phyloP scores from a whole-genome alignment of 1,140 invertebrate genomes.

The Macrobrachium nipponense region DNA sequence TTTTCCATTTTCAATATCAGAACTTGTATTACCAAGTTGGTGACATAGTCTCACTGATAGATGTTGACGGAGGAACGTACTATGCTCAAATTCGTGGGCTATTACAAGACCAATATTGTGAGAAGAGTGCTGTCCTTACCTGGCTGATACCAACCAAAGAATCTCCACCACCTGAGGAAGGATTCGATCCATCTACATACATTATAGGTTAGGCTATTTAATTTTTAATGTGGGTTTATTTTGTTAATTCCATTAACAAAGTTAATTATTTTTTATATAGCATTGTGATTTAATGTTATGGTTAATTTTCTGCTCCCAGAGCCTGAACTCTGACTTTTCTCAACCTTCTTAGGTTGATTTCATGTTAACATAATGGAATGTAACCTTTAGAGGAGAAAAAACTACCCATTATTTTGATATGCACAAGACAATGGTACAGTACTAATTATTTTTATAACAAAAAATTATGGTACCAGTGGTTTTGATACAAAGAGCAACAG shows the following conservation, averaged over 20 bases:
- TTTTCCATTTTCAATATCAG: slow-evolving; percentile 67
- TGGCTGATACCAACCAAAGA: slow-evolving; percentile 89
- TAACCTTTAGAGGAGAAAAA: too few relatives aligned
- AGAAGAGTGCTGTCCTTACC: slow-evolving; percentile 92
- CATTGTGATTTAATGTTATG: too few relatives aligned
- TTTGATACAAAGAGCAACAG: too few relatives aligned
- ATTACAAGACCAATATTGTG: slow-evolving; percentile 91
- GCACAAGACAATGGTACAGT: too few relatives aligned
- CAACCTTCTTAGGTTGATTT: too few relatives aligned
- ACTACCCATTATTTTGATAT: too few relatives aligned
- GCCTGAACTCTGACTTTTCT: too few relatives aligned
- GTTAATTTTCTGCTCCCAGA: too few relatives aligned
- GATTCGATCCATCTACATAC: slow-evolving; percentile 91
- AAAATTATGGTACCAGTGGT: too few relatives aligned
- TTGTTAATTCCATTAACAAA: not conserved
- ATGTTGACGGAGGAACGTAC: slow-evolving; percentile 81
- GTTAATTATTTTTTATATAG: too few relatives aligned
- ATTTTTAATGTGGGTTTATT: not conserved
- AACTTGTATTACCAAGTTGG: slow-evolving; percentile 89
- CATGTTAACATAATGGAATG: too few relatives aligned
- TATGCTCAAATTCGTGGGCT: slow-evolving; percentile 92
- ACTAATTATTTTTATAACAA: too few relatives aligned
- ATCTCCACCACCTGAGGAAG: slow-evolving; percentile 80
- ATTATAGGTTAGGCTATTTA: slow-evolving; percentile 77
- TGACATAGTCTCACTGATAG: slow-evolving; percentile 89